Base-by-base conservation (phyloP, 2,797 vertebrate species). In the Urocyon cinereoargenteus region DNA sequence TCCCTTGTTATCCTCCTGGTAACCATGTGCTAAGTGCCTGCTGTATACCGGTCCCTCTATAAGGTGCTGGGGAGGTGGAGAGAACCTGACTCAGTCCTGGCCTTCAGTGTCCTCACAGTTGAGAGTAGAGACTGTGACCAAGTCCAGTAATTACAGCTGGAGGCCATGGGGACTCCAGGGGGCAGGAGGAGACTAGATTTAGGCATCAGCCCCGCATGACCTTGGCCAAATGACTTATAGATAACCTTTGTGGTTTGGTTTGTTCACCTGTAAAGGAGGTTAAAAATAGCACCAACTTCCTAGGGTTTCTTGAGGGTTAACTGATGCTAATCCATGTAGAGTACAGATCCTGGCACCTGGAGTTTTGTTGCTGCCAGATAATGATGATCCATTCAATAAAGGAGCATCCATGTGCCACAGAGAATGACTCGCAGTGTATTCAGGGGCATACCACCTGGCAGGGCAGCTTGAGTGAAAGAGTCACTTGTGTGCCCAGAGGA, bases 261-360 rank as follows among this genome's bases (percentile, higher is more conserved):
- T 95, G 22, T 55, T 89, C n/a, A 31, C 81, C 85, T 82, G 75
- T 51, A 92, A 73, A 88, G 31, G 28, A 18, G 73, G 5, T 83
- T 95, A 70, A 83, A 82, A 85, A 64, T 59, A 57, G 15, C 24
- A n/a, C 61, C 57, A 57, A 31, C 19, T 16, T 95, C 81, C 45
- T 53, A 18, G 66, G 36, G 3, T 84, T 92, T 34, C 31, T 73
- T 72, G 55, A 92, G 40, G 14, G 57, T 53, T 86, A 79, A 89
- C 34, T 79, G 24, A 87, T 62, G 18, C 45, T 53, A 90, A 31
- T 72, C 12, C 28, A 16, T 21, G 8, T 26, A 2, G 28, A n/a
- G 28, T 24, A 4, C 4, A 49, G 40, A 57, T 22, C 40, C 77
- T n/a, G 34, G 26, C 9, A 40, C 45, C 34, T 90, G 94, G 19